Conservation (phyloP, 2,113 vertebrate species). For the Sinocyclocheilus rhinocerous region DNA sequence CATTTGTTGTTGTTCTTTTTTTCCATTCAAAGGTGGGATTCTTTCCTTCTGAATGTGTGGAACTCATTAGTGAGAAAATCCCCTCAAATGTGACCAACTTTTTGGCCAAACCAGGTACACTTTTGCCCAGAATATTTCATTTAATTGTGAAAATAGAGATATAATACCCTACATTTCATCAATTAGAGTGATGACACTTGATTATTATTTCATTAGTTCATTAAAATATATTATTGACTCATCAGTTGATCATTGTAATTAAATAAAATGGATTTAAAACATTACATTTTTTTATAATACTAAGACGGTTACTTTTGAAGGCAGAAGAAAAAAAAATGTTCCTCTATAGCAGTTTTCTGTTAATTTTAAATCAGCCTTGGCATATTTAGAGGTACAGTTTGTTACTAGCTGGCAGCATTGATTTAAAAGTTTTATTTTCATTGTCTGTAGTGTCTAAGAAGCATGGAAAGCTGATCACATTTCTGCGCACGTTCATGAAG, state of each 20-base stretch:
- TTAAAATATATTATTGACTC: neutral
- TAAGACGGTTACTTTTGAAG: too few relatives aligned
- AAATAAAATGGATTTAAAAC: neutral
- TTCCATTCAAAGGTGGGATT: conserved; percentile 86
- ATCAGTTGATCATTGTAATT: neutral
- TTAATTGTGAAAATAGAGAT: neutral
- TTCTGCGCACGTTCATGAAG: conserved; percentile 97
- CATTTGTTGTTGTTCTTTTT: neutral
- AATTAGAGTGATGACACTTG: neutral
- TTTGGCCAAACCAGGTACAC: conserved; percentile 91
- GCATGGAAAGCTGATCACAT: conserved; percentile 97
- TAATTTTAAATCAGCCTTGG: neutral
- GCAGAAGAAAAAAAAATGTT: neutral
- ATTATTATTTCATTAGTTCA: too few relatives aligned
- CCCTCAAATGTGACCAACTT: conserved; percentile 90
- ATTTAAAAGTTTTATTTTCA: neutral
- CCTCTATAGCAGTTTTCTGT: neutral
- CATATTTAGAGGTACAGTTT: neutral
- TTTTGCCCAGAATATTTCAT: neutral
- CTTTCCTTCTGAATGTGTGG: conserved; percentile 96
- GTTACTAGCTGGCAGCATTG: neutral
- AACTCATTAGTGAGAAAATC: conserved; percentile 96
- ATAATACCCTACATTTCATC: neutral
- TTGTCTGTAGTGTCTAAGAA: conserved; percentile 89
- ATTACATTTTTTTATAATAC: neutral